phyloP scores from a whole-genome alignment of 2,888 invertebrate species.

The Thereva nobilitata region DNA sequence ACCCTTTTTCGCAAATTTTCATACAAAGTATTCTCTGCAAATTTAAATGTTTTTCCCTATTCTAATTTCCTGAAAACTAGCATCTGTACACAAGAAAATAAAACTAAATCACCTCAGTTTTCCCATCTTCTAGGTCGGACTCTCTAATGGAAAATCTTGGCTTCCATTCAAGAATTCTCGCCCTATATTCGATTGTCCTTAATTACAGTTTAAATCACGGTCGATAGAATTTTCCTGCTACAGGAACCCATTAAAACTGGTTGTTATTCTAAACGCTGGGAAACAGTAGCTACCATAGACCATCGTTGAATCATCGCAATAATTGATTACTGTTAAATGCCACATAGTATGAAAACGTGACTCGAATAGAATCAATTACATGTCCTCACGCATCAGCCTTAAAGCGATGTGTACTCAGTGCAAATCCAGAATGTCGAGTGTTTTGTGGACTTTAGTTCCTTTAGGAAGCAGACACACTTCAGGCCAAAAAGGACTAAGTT shows the following conservation, averaged over 20 bases:
- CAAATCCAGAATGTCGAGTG: no score
- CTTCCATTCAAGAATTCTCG: no score
- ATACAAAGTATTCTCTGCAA: no score
- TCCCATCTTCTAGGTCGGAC: no score
- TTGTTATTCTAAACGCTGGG: constrained; percentile 17
- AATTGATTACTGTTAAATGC: constrained; percentile 33
- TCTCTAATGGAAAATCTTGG: no score
- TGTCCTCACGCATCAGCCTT: constrained; percentile 23
- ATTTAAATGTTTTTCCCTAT: no score
- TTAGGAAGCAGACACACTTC: constrained; percentile 16
- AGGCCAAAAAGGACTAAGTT: background rate
- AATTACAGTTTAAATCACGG: constrained; percentile 32
- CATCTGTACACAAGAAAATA: no score
- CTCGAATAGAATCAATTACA: constrained; percentile 11
- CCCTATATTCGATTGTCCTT: constrained; percentile 4
- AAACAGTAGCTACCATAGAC: constrained; percentile 2
- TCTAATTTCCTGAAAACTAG: no score
- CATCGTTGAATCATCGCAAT: constrained; percentile 23
- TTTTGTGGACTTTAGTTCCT: constrained; percentile 5
- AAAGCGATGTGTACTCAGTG: background rate
- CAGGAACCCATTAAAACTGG: constrained; percentile 4
- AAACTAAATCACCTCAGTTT: no score
- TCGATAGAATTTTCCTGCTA: constrained; percentile 13
- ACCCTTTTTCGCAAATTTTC: no score
- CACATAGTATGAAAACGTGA: constrained; percentile 29